phyloP scores from a whole-genome alignment of 2,888 invertebrate genomes.

The Spialia ferax region DNA sequence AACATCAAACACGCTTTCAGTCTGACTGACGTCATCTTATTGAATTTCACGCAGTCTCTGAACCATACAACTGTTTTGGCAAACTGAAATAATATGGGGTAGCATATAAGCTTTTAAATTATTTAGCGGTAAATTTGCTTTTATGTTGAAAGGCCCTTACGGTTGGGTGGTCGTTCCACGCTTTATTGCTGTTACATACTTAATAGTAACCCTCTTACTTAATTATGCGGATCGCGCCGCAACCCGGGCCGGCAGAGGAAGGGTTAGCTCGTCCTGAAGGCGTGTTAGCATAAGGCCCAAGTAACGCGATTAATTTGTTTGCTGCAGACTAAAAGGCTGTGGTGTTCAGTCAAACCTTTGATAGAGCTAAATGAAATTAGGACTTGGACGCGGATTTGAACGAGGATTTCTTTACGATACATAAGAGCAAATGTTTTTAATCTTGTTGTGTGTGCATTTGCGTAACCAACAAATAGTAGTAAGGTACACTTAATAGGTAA shows the following conservation, averaged over 20 bases:
- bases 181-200: slow-evolving; percentile 82
- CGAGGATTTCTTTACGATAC: too few species aligned
- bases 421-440: too few species aligned
- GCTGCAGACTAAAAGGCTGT: slow-evolving; percentile 48
- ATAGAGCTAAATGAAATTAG: not conserved
- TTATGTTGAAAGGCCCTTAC: slow-evolving; percentile 61
- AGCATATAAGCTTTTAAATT: slow-evolving; percentile 52
- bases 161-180: slow-evolving; percentile 63
- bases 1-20: slow-evolving; percentile 25
- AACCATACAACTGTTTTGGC: slow-evolving; percentile 26
- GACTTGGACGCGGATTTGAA: not conserved
- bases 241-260: slow-evolving; percentile 58
- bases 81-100: slow-evolving; percentile 17
- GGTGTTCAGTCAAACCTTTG: slow-evolving; percentile 18
- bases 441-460: too few species aligned
- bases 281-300: slow-evolving; percentile 68
- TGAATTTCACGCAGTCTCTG: slow-evolving; percentile 3
- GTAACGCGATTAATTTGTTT: slow-evolving; percentile 77
- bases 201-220: slow-evolving; percentile 81
- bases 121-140: slow-evolving; percentile 70
- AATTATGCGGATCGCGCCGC: slow-evolving; percentile 78
- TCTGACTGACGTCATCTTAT: slow-evolving; percentile 4
- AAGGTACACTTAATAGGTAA: too few species aligned
- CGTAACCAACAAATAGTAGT: too few species aligned
- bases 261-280: slow-evolving; percentile 62